phyloP scores from a whole-genome alignment of 1,140 invertebrate species.

The Cotesia typhae region DNA sequence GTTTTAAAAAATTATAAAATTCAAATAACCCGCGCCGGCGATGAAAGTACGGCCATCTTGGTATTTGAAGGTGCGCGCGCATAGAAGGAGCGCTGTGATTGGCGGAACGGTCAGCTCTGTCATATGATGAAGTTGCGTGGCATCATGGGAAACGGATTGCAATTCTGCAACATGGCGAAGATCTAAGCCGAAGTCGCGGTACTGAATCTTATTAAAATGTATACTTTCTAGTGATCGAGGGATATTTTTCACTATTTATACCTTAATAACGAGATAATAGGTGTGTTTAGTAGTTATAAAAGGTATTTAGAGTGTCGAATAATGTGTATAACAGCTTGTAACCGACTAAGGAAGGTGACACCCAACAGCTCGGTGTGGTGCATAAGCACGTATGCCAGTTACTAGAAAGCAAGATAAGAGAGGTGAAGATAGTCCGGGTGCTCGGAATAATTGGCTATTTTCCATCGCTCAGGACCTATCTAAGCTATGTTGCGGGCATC shows the following conservation, averaged over 20 bases:
- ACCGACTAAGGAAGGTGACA: constrained; percentile 55
- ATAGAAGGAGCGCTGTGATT: constrained; percentile 40
- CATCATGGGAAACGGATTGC: constrained; percentile 55
- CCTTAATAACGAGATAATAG: constrained; percentile 38
- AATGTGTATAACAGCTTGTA: constrained; percentile 39
- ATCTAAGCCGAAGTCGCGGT: constrained; percentile 55
- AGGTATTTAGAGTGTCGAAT: constrained; percentile 25
- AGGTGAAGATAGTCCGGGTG: constrained; percentile 40
- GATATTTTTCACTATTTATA: constrained; percentile 36
- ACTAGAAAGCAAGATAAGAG: constrained; percentile 53
- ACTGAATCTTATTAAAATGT: constrained; percentile 56
- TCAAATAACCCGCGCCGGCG: constrained; percentile 1
- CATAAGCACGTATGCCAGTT: constrained; percentile 56
- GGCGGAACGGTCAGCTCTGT: constrained; percentile 49
- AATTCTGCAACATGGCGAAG: constrained; percentile 61
- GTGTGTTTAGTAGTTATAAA: constrained; percentile 25
- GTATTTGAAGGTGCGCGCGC: constrained; percentile 27
- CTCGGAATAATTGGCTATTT: constrained; percentile 31
- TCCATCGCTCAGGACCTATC: constrained; percentile 29
- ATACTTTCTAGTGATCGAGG: constrained; percentile 49
- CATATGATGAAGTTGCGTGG: constrained; percentile 57
- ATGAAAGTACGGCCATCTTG: neutral
- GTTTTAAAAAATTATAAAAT: constrained; percentile 2
- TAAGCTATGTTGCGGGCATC: constrained; percentile 46
- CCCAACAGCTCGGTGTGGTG: constrained; percentile 50